phyloP scores from a whole-genome alignment of 2,113 vertebrate species.

The human (Homo sapiens) region GRCh38 chr14:57024501-57025000 shows the following conservation, averaged over 20 bases:
- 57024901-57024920: no score
- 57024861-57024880: not conserved
- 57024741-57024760: not conserved
- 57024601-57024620: not conserved
- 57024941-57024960: no score
- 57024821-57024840: not conserved
- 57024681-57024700: not conserved
- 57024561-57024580: not conserved
- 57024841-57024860: not conserved
- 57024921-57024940: no score
- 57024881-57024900: no score
- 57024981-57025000: no score
- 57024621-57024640: not conserved
- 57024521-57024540: no score
- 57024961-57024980: no score
- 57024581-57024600: slow-evolving; percentile 5
- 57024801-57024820: slow-evolving; percentile 1
- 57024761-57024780: not conserved
- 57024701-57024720: not conserved
- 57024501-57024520: no score
- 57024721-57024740: not conserved
- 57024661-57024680: not conserved
- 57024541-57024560: no score
- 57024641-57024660: not conserved
- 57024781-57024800: not conserved